Evolutionary conservation across 2,888 invertebrate genomes (phyloP).

Genomic region (Drosophila sordidula): DNA sequence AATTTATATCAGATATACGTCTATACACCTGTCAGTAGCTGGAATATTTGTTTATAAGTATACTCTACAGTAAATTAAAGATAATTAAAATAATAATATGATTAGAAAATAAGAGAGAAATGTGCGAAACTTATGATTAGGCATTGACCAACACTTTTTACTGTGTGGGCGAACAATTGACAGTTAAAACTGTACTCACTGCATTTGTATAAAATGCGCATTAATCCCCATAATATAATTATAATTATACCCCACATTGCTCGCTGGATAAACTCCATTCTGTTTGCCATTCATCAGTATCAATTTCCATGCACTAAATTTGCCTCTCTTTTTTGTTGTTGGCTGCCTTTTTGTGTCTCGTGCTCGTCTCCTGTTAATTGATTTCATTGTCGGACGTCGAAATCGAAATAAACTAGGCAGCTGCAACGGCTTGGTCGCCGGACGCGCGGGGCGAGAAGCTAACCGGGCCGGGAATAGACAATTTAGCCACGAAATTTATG

Average conservation of each 20-base stretch:
- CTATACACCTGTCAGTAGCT: too few species aligned
- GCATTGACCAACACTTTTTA: too few species aligned
- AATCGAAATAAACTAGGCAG: conserved; percentile 64
- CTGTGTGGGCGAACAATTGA: too few species aligned
- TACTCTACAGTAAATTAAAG: too few species aligned
- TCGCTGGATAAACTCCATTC: conserved; percentile 2
- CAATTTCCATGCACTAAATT: conserved; percentile 37
- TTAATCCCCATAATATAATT: too few species aligned
- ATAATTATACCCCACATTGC: not conserved
- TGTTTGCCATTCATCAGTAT: conserved; percentile 36
- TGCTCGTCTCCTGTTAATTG: conserved; percentile 57
- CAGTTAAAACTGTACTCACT: too few species aligned
- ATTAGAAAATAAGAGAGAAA: too few species aligned
- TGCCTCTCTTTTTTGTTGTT: not conserved
- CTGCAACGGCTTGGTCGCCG: conserved; percentile 19
- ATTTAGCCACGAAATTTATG: conserved; percentile 76
- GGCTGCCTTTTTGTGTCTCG: not conserved
- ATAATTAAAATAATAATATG: too few species aligned
- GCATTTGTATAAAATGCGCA: too few species aligned
- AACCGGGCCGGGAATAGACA: conserved; percentile 49
- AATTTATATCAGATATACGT: too few species aligned
- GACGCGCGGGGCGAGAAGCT: conserved; percentile 34
- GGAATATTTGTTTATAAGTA: too few species aligned
- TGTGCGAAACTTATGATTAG: too few species aligned
- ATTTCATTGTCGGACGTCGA: conserved; percentile 45